phyloP scores from a whole-genome alignment of 2,797 vertebrate species.

The Rallus crepitans region DNA sequence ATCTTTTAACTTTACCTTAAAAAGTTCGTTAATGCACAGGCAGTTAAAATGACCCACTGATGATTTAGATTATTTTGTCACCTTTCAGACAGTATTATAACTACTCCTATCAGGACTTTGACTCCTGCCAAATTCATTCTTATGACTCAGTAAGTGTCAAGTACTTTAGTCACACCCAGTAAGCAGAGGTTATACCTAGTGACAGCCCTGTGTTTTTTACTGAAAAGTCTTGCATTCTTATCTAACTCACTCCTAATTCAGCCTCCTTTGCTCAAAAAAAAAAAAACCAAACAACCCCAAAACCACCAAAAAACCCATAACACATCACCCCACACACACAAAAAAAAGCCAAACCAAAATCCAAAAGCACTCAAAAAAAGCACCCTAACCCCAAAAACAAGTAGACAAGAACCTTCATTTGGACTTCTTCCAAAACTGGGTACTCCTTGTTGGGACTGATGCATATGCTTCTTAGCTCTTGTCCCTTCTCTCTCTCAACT shows the following conservation, averaged over 20 bases:
- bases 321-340: too few species aligned
- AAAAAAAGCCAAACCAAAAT: too few species aligned
- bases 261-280: neutral
- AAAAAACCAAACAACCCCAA: too few species aligned
- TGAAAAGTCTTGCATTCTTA: neutral
- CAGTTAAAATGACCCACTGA: neutral
- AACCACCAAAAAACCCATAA: too few species aligned
- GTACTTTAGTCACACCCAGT: neutral
- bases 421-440: neutral
- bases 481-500: neutral
- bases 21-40: neutral
- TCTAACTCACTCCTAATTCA: neutral
- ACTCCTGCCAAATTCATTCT: neutral
- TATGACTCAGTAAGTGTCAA: neutral
- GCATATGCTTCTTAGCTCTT: neutral
- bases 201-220: neutral
- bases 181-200: neutral
- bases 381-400: too few species aligned
- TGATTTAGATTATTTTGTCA: neutral
- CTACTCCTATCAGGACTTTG: neutral
- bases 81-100: neutral
- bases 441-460: neutral
- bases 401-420: neutral
- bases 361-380: too few species aligned
- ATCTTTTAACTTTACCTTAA: neutral